A percentile compares a stretch with the other conserved stretches of the same genome.
Evolutionary conservation across 2,113 vertebrate species (phyloP).

Genomic region (Rhineura floridana): DNA sequence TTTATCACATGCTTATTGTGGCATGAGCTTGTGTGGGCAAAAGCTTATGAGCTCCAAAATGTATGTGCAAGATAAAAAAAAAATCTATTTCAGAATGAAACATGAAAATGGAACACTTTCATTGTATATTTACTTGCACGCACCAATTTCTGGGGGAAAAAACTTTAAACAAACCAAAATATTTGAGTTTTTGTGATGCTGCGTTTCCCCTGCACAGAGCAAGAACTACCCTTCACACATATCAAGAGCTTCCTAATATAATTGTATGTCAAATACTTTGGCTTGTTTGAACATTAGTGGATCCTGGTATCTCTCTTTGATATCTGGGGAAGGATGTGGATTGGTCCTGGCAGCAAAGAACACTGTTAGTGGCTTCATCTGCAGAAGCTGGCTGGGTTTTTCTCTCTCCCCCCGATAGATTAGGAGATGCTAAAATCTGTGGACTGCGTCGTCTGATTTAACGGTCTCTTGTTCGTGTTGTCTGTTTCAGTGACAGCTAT

Average conservation of each 20-base stretch:
- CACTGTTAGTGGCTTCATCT: rapidly evolving
- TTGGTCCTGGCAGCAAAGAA: neutral
- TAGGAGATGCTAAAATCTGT: neutral
- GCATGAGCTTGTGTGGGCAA: neutral
- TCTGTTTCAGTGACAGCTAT: conserved; percentile 94
- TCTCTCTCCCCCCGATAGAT: neutral
- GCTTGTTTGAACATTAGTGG: neutral
- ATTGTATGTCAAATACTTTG: neutral
- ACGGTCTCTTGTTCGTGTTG: neutral
- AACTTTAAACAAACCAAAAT: neutral
- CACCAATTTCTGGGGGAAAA: neutral
- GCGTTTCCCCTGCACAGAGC: neutral
- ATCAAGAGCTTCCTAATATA: neutral
- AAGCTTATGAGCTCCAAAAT: neutral
- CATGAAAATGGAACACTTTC: neutral
- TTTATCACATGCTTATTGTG: neutral
- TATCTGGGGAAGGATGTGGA: neutral
- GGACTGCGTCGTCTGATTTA: neutral
- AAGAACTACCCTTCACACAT: neutral
- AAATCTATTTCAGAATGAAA: neutral
- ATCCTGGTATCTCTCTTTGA: neutral
- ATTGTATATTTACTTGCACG: neutral
- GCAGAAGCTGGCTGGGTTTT: neutral
- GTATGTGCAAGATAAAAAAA: neutral
- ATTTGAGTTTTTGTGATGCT: neutral